These are phyloP conservation scores for Aphelinus atriplicis DNA, from an alignment of 1,140 invertebrate species.

Conservation along the genomic window DNA sequence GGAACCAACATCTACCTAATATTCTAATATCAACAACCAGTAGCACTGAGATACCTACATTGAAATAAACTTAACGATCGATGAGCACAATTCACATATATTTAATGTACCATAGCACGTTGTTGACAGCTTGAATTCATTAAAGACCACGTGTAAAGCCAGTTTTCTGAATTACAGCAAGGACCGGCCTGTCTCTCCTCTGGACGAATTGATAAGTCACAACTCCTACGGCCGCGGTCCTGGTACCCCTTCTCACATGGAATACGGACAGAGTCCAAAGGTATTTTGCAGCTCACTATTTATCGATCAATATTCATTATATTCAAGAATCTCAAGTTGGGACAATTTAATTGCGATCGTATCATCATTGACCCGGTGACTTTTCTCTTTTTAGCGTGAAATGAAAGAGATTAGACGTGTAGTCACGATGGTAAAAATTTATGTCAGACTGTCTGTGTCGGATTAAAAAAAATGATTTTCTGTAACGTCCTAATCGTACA, in stretches of 20 bases:
- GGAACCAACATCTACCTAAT: too few relatives aligned
- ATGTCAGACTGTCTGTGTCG: background rate
- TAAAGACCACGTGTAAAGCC: too few relatives aligned
- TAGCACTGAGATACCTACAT: too few relatives aligned
- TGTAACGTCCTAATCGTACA: too few relatives aligned
- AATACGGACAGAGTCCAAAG: slow-evolving; percentile 61
- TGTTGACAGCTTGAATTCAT: too few relatives aligned
- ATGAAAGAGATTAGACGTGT: background rate
- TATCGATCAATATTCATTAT: background rate
- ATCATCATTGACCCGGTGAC: background rate
- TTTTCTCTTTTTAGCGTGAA: slow-evolving; percentile 15
- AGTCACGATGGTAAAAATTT: slow-evolving; percentile 20
- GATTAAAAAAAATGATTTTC: too few relatives aligned
- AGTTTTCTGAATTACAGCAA: slow-evolving; percentile 59
- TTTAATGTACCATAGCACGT: too few relatives aligned
- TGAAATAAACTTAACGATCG: too few relatives aligned
- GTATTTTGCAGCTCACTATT: slow-evolving; percentile 40
- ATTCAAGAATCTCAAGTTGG: background rate
- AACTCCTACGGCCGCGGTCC: slow-evolving; percentile 56
- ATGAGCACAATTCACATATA: too few relatives aligned
- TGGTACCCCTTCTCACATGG: slow-evolving; percentile 59
- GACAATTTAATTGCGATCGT: slow-evolving; percentile 34
- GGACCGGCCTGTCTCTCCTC: slow-evolving; percentile 67
- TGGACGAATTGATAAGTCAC: slow-evolving; percentile 60
- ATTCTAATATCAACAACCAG: too few relatives aligned